phyloP scores from a whole-genome alignment of 2,797 vertebrate species.

The Pipistrellus pygmaeus region DNA sequence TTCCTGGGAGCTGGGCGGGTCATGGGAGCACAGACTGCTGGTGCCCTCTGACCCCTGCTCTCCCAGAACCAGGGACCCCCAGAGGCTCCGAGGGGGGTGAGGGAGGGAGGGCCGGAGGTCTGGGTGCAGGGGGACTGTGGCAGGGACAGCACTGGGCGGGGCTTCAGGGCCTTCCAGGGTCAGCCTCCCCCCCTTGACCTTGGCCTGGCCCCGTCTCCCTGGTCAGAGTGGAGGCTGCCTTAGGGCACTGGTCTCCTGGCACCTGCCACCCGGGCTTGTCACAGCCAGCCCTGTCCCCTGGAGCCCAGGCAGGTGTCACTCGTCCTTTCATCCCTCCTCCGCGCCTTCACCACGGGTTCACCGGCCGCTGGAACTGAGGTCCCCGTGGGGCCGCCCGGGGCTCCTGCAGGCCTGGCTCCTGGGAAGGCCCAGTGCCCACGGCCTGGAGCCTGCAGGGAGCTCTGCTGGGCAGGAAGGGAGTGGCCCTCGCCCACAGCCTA shows the following conservation, averaged over 20 bases:
- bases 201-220: background rate
- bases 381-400: too few relatives aligned
- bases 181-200: background rate
- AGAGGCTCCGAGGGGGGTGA: background rate
- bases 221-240: background rate
- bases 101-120: too few relatives aligned
- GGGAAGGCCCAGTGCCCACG: too few relatives aligned
- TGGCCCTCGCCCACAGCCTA: fast-evolving
- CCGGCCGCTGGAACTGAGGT: fast-evolving
- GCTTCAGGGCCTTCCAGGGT: background rate
- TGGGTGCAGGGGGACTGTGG: too few relatives aligned
- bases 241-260: background rate
- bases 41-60: background rate
- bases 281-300: background rate
- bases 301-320: too few relatives aligned
- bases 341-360: fast-evolving
- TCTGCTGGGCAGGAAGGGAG: background rate
- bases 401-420: too few relatives aligned
- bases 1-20: background rate
- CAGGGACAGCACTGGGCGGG: background rate
- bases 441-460: too few relatives aligned
- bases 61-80: background rate
- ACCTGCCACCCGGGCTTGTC: background rate
- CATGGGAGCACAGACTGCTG: fast-evolving
- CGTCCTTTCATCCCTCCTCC: background rate